Conservation (phyloP, 2,113 vertebrate species). For the Ptilonorhynchus violaceus region DNA sequence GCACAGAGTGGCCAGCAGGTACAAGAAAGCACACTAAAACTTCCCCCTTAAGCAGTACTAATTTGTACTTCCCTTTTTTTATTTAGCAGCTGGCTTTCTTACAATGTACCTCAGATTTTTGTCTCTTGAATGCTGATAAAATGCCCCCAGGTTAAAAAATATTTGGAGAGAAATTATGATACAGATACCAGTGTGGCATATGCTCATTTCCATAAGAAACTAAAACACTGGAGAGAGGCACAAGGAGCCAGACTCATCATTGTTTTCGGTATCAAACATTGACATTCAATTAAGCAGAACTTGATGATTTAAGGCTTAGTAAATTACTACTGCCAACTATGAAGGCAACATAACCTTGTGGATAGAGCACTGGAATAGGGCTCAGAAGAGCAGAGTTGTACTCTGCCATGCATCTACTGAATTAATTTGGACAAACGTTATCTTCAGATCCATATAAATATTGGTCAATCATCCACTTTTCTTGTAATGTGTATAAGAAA, state of each 20-base stretch:
- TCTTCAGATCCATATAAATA: background rate
- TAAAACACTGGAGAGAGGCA: background rate
- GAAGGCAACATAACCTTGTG: background rate
- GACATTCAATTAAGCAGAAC: background rate
- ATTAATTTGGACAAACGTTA: background rate
- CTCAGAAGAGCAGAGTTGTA: background rate
- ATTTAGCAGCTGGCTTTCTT: background rate
- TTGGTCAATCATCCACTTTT: background rate
- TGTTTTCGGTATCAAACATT: background rate
- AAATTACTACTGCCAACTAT: background rate
- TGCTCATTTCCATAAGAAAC: background rate
- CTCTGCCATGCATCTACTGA: background rate
- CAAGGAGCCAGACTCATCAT: background rate
- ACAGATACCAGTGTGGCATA: background rate
- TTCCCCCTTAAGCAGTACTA: background rate
- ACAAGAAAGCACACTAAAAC: background rate
- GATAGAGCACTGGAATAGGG: background rate
- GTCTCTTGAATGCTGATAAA: background rate
- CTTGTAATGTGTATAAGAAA: constrained; percentile 8
- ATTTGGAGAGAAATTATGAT: background rate
- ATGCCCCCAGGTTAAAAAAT: background rate
- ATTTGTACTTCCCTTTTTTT: background rate
- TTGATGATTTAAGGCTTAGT: background rate
- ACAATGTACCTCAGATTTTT: background rate
- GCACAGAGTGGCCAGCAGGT: background rate